Evolutionary conservation across 2,888 invertebrate genomes (phyloP).

Genomic region (Gonocerus acuteangulatus): DNA sequence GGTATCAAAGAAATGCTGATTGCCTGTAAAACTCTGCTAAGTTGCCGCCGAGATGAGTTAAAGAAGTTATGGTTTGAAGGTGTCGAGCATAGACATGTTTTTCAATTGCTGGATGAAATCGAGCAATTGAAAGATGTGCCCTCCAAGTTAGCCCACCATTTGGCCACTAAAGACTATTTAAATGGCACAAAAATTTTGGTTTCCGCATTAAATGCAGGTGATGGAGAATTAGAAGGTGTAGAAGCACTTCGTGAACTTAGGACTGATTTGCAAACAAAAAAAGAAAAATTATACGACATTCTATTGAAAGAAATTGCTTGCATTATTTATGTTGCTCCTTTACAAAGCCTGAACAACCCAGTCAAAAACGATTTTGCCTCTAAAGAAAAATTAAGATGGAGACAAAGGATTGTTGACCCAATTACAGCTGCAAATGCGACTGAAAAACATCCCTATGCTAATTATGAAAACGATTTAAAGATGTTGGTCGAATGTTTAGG

Average conservation of each 20-base stretch:
- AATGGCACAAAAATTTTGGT: slow-evolving; percentile 74
- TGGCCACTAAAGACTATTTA: slow-evolving; percentile 69
- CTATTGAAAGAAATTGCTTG: slow-evolving; percentile 63
- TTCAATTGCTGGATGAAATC: slow-evolving; percentile 82
- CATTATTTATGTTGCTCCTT: slow-evolving; percentile 61
- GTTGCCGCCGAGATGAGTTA: slow-evolving; percentile 86
- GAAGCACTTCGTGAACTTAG: slow-evolving; percentile 76
- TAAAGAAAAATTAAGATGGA: slow-evolving; percentile 30
- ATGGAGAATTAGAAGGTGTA: slow-evolving; percentile 68
- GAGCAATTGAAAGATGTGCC: slow-evolving; percentile 69
- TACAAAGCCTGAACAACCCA: slow-evolving; percentile 42
- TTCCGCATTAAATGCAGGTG: slow-evolving; percentile 58
- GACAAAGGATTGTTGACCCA: slow-evolving; percentile 12
- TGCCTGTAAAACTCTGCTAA: slow-evolving; percentile 75
- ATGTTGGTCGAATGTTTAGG: slow-evolving; percentile 74
- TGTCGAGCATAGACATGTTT: slow-evolving; percentile 87
- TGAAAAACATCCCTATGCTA: slow-evolving; percentile 4
- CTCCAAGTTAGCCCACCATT: slow-evolving; percentile 55
- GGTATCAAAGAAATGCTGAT: slow-evolving; percentile 72
- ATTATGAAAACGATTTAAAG: slow-evolving; percentile 27
- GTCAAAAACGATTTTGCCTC: slow-evolving; percentile 11
- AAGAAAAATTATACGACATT: slow-evolving; percentile 60
- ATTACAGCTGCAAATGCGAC: not conserved
- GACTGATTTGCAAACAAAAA: slow-evolving; percentile 61
- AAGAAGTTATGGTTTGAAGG: slow-evolving; percentile 91